Conservation (phyloP, 2,888 invertebrate genomes). For the Dilophus febrilis region DNA sequence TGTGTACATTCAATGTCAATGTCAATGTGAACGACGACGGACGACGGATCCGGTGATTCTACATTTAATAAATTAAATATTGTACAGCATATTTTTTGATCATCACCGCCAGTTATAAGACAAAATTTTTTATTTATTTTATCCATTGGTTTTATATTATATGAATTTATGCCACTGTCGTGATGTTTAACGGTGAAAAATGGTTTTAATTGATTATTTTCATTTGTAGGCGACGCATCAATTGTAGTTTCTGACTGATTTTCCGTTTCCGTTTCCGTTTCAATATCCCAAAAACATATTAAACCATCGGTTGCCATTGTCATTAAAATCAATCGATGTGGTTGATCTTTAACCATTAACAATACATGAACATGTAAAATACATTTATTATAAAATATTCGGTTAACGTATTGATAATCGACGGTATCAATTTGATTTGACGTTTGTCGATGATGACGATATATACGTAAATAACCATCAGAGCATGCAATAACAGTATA, state of each 20-base stretch:
- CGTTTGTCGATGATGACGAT: too few relatives aligned
- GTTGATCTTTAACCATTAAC: too few relatives aligned
- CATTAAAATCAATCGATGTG: conserved; percentile 26
- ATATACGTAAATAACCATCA: conserved; percentile 47
- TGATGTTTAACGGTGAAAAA: conserved; percentile 37
- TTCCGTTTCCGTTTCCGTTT: conserved; percentile 13
- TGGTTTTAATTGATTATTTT: conserved; percentile 13
- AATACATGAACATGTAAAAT: conserved; percentile 40
- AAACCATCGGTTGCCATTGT: conserved; percentile 57
- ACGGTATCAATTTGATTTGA: too few relatives aligned
- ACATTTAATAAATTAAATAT: too few relatives aligned
- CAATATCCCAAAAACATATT: conserved; percentile 46
- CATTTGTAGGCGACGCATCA: too few relatives aligned
- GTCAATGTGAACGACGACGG: too few relatives aligned
- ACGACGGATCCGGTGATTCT: too few relatives aligned
- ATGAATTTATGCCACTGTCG: conserved; percentile 61
- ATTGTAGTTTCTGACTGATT: neutral
- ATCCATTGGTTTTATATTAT: conserved; percentile 32
- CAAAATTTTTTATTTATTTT: conserved; percentile 28
- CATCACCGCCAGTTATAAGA: conserved; percentile 66
- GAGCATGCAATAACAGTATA: conserved; percentile 44
- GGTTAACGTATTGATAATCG: too few relatives aligned
- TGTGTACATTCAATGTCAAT: too few relatives aligned
- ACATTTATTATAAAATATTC: conserved; percentile 40
- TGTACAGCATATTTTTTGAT: conserved; percentile 41